Evolutionary conservation across 2,888 invertebrate genomes (phyloP), one percentile per base, ranked within the genome.

Genomic region (Aproaerema taeniolella): DNA sequence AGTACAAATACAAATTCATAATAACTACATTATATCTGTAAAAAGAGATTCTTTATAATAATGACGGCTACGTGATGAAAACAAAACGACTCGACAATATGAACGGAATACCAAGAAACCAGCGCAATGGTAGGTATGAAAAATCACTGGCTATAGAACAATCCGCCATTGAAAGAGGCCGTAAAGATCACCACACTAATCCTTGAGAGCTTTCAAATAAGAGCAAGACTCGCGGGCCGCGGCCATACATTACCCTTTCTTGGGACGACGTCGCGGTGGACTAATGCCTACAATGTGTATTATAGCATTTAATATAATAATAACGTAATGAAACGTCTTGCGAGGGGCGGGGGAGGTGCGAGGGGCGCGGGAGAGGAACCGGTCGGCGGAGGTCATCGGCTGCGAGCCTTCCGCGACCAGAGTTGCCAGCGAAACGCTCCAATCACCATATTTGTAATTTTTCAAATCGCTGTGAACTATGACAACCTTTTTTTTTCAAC

Each of bases 301-400:
- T 82, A 83, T 76, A 85, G 79, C 81, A 80, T 85, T 86, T 85
- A 86, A 85, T 86, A 86, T 85, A 83, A 86, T 86, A 86, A 86
- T 86, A 86, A 82, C 78, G 83, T 86, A 86, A 86, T 86, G 86
- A 86, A 86, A 82, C 79, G 81, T 78, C 82, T 81, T 72, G 70
- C 62, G 63, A 53, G 61, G 52, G 53, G 60, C 44, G 60, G 56
- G 49, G 50, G 52, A 44, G 53, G 52, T 49, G 47, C 50, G 52
- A 51, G 53, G 54, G 55, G 60, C 57, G 53, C 58, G 59, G 58
- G 53, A 63, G 64, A 63, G 70, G 73, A 83, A 86, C 86, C 86
- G 86, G 86, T 86, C 77, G 58, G 54, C 67, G 65, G 86, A 83
- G 86, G 86, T 86, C 86, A 86, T 86, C 86, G 86, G 69, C 86